Evolutionary conservation across 53 echinoderm and acorn worm genomes (phyloP).

Genomic region (Stichopus horrens): DNA sequence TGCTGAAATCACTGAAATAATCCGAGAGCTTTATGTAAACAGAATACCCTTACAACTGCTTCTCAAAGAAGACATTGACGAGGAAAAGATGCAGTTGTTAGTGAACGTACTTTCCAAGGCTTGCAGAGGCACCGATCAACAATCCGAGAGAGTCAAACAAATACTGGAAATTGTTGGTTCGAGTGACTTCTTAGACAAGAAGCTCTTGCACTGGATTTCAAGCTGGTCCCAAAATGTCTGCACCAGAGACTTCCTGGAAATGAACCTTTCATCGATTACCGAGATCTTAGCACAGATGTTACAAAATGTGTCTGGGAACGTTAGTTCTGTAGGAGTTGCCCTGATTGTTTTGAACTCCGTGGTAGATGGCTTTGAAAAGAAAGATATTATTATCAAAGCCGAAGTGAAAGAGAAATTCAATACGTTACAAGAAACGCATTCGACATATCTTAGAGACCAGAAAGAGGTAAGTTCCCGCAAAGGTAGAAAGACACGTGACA

Average conservation of each 20-base stretch:
- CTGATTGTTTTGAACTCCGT: neutral
- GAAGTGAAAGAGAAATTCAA: neutral
- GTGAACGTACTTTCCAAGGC: constrained; percentile 42
- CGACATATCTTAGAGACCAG: neutral
- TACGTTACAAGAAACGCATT: constrained; percentile 20
- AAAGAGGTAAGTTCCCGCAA: neutral
- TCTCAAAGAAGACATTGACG: constrained; percentile 33
- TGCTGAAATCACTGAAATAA: neutral
- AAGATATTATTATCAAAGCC: neutral
- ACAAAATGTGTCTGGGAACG: too few relatives aligned
- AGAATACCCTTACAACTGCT: constrained; percentile 35
- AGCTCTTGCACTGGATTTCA: constrained; percentile 18
- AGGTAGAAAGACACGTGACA: neutral
- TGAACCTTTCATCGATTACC: too few relatives aligned
- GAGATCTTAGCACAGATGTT: too few relatives aligned
- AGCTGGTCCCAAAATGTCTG: neutral
- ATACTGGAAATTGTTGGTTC: neutral
- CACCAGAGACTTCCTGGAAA: neutral
- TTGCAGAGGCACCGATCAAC: constrained; percentile 40
- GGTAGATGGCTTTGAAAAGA: constrained; percentile 2
- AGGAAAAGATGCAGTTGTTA: constrained; percentile 38
- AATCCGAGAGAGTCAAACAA: neutral
- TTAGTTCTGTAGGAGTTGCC: neutral
- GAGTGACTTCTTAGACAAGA: constrained; percentile 30
- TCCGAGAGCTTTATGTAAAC: neutral